These are phyloP conservation scores for Drosophila mojavensis DNA, from an alignment of 1,140 invertebrate species.

Conservation along the genomic window DNA sequence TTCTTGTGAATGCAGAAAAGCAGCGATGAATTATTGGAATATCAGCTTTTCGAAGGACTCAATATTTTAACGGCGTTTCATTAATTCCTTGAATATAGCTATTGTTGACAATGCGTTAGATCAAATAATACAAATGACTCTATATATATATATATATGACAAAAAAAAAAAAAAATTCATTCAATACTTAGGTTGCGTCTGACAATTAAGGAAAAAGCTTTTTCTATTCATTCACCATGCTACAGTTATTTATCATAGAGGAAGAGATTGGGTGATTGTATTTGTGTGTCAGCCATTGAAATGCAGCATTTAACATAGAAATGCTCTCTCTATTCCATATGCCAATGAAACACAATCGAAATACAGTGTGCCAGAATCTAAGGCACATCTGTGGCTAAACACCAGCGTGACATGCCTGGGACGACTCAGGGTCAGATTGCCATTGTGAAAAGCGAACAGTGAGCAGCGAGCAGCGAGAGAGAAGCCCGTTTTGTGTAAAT, in stretches of 20 bases:
- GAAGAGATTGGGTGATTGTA: constrained; percentile 1
- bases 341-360: constrained; percentile 26
- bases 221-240: constrained; percentile 27
- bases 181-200: constrained; percentile 7
- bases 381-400: constrained; percentile 29
- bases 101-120: constrained; percentile 34
- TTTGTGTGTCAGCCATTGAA: background rate
- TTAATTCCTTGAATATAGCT: background rate
- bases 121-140: constrained; percentile 11
- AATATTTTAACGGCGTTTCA: background rate
- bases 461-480: background rate
- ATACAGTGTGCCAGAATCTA: constrained; percentile 1
- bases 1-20: no score
- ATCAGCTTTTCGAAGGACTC: no score
- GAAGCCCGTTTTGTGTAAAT: constrained; percentile 17
- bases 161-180: constrained; percentile 11
- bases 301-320: background rate
- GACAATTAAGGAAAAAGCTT: constrained; percentile 68
- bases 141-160: constrained; percentile 12
- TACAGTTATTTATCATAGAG: constrained; percentile 13
- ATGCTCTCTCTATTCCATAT: constrained; percentile 19
- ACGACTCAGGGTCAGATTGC: constrained; percentile 7
- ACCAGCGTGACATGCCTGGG: constrained; percentile 7
- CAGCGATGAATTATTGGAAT: no score
- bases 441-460: background rate